Evolutionary conservation across 2,113 vertebrate genomes (phyloP), one percentile per base, ranked within the genome.

Genomic region (Jacana jacana): DNA sequence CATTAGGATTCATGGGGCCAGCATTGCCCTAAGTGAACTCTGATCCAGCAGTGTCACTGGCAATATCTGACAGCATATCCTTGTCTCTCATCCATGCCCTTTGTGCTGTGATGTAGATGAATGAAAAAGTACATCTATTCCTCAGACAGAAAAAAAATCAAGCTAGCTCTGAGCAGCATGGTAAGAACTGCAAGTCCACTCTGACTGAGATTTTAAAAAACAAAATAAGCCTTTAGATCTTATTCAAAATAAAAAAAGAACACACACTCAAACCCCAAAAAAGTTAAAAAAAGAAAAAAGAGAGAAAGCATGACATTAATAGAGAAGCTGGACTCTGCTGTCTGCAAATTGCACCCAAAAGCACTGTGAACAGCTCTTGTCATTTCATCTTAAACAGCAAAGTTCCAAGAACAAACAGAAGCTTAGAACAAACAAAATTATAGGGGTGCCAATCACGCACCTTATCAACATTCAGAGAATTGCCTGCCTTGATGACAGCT

Each of bases 391-490:
- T 77, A 76, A 93, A 91, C 51, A 88, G 15, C 22, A 40, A 57
- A 86, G 65, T 70, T 94, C 57, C n/a, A 86, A 89, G 84, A 92
- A 77, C 77, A 95, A 93, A 81, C 35, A 88, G 42, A 69, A 94
- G 58, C 65, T 72, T 65, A 66, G 66, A 96, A 93, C 54, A 91
- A 97, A 83, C 80, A 90, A 94, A 97, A 97, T 96, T 93, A 91
- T 37, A 94, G 57, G 24, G 23, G 4, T 81, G 91, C 83, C 94
- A 95, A 64, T 93, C 94, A 93, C 18, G 18, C 8, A 60, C 60
- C 27, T 71, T 86, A 96, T 94, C 79, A 95, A 76, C 49, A 91
- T 95, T 91, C 83, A 44, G 17, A 88, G 73, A 92, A 79, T 13
- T 80, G 55, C 51, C 35, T 68, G 31, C 51, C 77, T 77, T 27